phyloP scores from a whole-genome alignment of 1,140 invertebrate genomes.

The Lerema accius region DNA sequence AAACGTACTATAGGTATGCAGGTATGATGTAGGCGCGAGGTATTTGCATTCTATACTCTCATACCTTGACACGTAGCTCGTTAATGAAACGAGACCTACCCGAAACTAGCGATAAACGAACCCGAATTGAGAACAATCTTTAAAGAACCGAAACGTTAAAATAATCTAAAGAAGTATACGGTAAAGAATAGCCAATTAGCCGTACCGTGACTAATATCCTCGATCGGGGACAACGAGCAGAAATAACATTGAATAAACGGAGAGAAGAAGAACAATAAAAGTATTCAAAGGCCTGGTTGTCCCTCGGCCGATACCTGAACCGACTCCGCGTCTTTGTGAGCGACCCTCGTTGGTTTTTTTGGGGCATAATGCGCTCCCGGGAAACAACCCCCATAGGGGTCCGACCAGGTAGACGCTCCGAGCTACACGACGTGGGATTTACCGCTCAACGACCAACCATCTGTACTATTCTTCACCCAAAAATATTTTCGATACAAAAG shows the following conservation, averaged over 20 bases:
- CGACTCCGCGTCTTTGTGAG: conserved; percentile 57
- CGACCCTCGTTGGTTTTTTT: conserved; percentile 77
- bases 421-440: conserved; percentile 59
- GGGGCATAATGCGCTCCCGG: conserved; percentile 65
- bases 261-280: conserved; percentile 30
- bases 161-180: too few species aligned
- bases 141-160: too few species aligned
- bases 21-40: neutral
- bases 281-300: conserved; percentile 20
- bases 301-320: conserved; percentile 59
- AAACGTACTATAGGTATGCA: conserved; percentile 24
- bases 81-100: neutral
- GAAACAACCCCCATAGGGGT: conserved; percentile 61
- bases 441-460: conserved; percentile 44
- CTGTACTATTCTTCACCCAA: conserved; percentile 47
- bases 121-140: too few species aligned
- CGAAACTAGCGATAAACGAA: too few species aligned
- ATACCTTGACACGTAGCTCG: neutral
- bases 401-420: conserved; percentile 66
- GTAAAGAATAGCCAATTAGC: too few species aligned
- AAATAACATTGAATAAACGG: conserved; percentile 9
- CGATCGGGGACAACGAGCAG: neutral
- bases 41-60: conserved; percentile 14
- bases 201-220: neutral
- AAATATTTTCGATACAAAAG: conserved; percentile 47